phyloP scores from a whole-genome alignment of 2,113 vertebrate species.

The Gambusia holbrooki region DNA sequence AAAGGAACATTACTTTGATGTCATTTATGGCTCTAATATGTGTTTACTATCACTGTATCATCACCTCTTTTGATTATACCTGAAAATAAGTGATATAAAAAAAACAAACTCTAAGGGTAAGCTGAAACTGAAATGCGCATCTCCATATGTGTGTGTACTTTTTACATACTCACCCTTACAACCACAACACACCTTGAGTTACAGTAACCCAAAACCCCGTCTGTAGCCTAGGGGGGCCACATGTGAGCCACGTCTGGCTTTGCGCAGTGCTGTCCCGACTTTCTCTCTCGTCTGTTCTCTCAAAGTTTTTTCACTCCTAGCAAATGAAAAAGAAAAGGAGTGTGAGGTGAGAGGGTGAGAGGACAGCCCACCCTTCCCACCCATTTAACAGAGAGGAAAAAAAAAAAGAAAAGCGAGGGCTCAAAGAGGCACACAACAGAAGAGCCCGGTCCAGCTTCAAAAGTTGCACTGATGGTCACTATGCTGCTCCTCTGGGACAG shows the following conservation, averaged over 20 bases:
- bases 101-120: conserved; percentile 16
- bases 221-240: conserved; percentile 67
- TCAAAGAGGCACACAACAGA: conserved; percentile 62
- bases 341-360: conserved; percentile 53
- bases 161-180: conserved; percentile 45
- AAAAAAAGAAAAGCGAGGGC: conserved; percentile 55
- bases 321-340: conserved; percentile 21
- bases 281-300: conserved; percentile 55
- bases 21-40: not conserved
- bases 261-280: conserved; percentile 45
- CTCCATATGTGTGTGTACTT: conserved; percentile 37
- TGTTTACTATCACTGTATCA: not conserved
- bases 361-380: conserved; percentile 57
- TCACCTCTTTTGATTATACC: no score
- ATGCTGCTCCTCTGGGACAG: conserved; percentile 63
- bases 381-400: conserved; percentile 35
- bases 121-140: conserved; percentile 36
- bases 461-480: conserved; percentile 47
- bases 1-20: not conserved
- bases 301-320: conserved; percentile 54
- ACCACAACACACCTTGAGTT: conserved; percentile 69
- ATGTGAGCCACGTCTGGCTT: conserved; percentile 61
- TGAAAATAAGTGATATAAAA: not conserved
- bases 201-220: conserved; percentile 70
- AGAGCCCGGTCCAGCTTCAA: conserved; percentile 51